Conservation (phyloP, 1,140 invertebrate genomes). For the Hyphantria cunea region DNA sequence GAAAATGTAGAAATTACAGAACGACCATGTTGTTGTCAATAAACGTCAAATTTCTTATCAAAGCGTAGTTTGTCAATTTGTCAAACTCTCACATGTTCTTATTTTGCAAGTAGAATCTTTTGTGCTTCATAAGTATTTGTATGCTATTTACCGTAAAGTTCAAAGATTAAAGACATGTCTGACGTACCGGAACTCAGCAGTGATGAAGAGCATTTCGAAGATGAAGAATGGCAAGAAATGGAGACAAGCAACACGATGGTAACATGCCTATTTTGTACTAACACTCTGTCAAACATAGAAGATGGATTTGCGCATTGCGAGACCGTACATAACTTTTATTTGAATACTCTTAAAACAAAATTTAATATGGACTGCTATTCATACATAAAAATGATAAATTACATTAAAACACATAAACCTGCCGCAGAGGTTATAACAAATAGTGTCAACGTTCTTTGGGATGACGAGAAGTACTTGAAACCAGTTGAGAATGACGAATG, state of each 20-base stretch:
- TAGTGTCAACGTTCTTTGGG: constrained; percentile 83
- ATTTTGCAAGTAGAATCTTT: constrained; percentile 4
- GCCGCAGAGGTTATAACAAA: constrained; percentile 82
- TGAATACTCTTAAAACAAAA: constrained; percentile 85
- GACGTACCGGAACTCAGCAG: constrained; percentile 78
- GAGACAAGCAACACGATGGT: constrained; percentile 64
- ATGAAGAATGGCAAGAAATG: constrained; percentile 81
- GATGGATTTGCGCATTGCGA: constrained; percentile 83
- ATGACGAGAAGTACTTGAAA: constrained; percentile 90
- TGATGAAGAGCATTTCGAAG: constrained; percentile 70
- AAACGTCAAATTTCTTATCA: neutral
- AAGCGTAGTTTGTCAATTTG: neutral
- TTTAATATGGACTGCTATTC: constrained; percentile 91
- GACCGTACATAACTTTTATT: constrained; percentile 86
- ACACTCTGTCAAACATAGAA: constrained; percentile 78
- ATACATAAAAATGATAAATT: constrained; percentile 95
- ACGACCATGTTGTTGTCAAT: neutral
- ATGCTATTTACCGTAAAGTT: neutral
- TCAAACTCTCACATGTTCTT: constrained; percentile 36
- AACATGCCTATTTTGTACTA: constrained; percentile 83
- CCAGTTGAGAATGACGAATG: constrained; percentile 91
- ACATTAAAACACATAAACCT: constrained; percentile 86
- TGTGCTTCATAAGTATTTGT: constrained; percentile 3
- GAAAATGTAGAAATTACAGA: neutral
- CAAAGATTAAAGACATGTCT: constrained; percentile 46